Evolutionary conservation across 2,113 vertebrate genomes (phyloP), one percentile per base, ranked within the genome.

Genomic region (Gnathonemus longibarbis): DNA sequence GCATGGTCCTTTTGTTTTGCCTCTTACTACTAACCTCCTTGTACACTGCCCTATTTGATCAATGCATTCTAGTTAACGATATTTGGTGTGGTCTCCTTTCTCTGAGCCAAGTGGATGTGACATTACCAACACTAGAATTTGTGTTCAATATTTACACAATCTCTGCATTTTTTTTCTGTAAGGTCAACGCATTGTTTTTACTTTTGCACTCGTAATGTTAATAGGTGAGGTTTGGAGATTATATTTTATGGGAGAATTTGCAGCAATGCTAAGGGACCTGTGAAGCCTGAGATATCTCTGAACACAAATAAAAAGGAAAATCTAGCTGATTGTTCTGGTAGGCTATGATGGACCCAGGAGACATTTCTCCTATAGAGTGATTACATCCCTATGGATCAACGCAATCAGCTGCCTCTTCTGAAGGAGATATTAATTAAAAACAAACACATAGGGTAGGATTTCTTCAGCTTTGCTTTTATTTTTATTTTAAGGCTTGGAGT

Each of bases 281-380:
- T 31, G n/a, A 58, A 56, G 53, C 19, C 53, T 56, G 49, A 80
- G 90, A 88, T 88, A 83, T 80, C 50, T 84, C 62, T 56, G 53
- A 56, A 56, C 53, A 56, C 19, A 21, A 53, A 5, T 53, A 84
- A 80, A 90, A 85, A 86, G 31, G 83, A 89, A 84, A 53, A 83
- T 83, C 74, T 56, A 56, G 48, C 88, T 84, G 88, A 19, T 66
- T 53, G 88, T 89, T 83, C n/a, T 83, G 74, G 84, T 39, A 19
- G 19, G 53, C 35, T 50, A 15, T 62, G 39, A 88, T 53, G 10
- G 42, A 62, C 85, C 88, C 85, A 3, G 46, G 66, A 52, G 70
- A 21, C 48, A 27, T 42, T 88, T 77, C 86, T 19, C 83, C 46
- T n/a, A 24, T 50, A 45, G 66, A 39, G 56, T 45, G 66, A 89